Evolutionary conservation across 2,888 invertebrate genomes (phyloP).

Genomic region (Diplazon laetatorius): DNA sequence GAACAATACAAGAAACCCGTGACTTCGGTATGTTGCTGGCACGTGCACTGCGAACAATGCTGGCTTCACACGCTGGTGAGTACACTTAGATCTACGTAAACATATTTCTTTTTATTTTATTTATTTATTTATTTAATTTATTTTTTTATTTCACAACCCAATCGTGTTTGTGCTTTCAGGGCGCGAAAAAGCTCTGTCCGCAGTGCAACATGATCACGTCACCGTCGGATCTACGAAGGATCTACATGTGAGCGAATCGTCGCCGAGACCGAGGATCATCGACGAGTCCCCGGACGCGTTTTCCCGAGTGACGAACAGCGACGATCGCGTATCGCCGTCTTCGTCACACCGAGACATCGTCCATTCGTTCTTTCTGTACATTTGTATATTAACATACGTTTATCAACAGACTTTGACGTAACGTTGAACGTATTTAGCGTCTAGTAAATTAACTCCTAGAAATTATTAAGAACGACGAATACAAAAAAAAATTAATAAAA

Average conservation of each 20-base stretch:
- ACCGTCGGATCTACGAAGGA: conserved; percentile 92
- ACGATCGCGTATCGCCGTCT: background rate
- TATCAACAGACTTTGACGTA: conserved; percentile 77
- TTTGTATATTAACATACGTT: conserved; percentile 79
- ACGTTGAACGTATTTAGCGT: conserved; percentile 75
- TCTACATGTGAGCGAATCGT: conserved; percentile 90
- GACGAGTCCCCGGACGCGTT: conserved; percentile 19
- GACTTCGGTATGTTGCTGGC: conserved; percentile 98
- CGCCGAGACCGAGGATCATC: conserved; percentile 27
- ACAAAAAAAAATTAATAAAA: conserved; percentile 36
- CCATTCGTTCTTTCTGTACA: conserved; percentile 73
- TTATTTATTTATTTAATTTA: too few relatives aligned
- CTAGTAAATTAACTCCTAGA: conserved; percentile 79
- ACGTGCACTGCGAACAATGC: conserved; percentile 95
- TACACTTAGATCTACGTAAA: conserved; percentile 57
- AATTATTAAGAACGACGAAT: conserved; percentile 52
- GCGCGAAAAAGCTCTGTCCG: conserved; percentile 95
- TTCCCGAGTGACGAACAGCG: conserved; percentile 2
- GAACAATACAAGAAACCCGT: conserved; percentile 93
- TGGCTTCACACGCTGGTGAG: conserved; percentile 88
- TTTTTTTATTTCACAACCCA: too few relatives aligned
- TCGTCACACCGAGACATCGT: conserved; percentile 17
- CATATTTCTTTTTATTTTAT: too few relatives aligned
- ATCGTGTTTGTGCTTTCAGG: conserved; percentile 83
- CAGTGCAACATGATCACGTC: conserved; percentile 97